Base-by-base conservation (phyloP, 1,140 invertebrate species). In the Aporrectodea caliginosa region DNA sequence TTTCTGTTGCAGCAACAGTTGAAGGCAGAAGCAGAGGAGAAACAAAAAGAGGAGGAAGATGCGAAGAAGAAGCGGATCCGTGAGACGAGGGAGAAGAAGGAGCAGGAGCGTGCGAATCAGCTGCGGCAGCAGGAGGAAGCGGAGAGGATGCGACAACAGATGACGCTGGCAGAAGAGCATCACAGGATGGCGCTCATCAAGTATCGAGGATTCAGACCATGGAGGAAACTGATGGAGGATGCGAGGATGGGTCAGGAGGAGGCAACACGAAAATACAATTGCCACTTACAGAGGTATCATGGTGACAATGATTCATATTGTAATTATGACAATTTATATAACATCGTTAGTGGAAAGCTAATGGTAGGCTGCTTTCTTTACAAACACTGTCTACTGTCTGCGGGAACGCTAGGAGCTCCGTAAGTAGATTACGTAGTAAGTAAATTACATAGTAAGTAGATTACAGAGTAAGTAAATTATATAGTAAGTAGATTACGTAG, bases 51-150 rank as follows among this genome's bases (percentile, higher is more conserved):
- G 34, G 83, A 84, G 16, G 86, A 87, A 58, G 86, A 85, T 73
- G 87, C 87, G 35, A 88, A 86, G 79, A 83, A 78, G 80, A 83
- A 83, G 0, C 82, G 83, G 78, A 77, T 82, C 35, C 83, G 84
- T 78, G 86, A 85, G 16, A 82, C 82, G 70, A 83, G 82, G 70
- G 84, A 88, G 80, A 85, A 85, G 79, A 88, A 87, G 81, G 77
- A 83, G 73, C 72, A 84, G 43, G 43, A 58, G 43, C 43, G 43
- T n/a, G 85, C 86, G 71, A 85, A 86, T 83, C 84, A 85, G 85
- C 85, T 87, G 79, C 78, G n/a, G 69, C 33, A 74, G 27, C 31
- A 31, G 72, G 75, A 83, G 31, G 72, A 81, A 69, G 75, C 82
- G 16, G 83, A 84, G 73, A 82, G 80, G 31, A 43, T 84, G 32